Base-by-base conservation (phyloP, 2,888 invertebrate species). In the Elmis aenea region DNA sequence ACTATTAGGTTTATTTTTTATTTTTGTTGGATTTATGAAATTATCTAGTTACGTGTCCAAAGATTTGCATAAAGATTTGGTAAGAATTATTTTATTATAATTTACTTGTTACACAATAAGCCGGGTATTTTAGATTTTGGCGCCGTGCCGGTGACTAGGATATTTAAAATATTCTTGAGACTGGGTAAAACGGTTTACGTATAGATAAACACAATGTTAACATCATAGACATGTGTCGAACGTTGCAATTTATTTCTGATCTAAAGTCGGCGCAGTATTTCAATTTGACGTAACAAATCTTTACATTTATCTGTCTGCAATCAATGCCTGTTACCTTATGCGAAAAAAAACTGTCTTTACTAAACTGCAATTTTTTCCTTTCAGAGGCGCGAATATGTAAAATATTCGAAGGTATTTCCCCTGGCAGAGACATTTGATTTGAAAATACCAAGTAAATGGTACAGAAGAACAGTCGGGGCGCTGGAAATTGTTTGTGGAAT, bases 41-140 rank as follows among this genome's bases (percentile, higher is more conserved):
- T 70, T 95, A 46, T 87, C 93, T 45, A 91, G 92, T 50, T 79
- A 85, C 57, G 81, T 95, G 51, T 94, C 91, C 58, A 90, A 90
- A 74, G 95, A 95, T 70, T 78, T 95, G 46, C 94, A 95, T 68
- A 92, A 90, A 76, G 94, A 95, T 72, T 78, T 95, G 84, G 94
- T 94, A 70, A 82, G 85, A 70, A 38, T 37, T 22, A 32, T 18
- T 36, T 43, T 38, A 33, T 43, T 38, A 33, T 18, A 18, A 5
- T 18, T 18, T 6, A 14, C 6, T 34, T 38, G 46, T 57, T 55
- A 52, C 51, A 57, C 54, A 54, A 57, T 37, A 38, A n/a, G 32
- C 41, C 43, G 33, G 51, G 42, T 53, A 59, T 60, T 60, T 61
- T 58, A 45, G 55, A 50, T 49, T 56, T 64, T 66, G 67, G 66